A percentile compares a stretch with the other conserved stretches of the same genome.
Evolutionary conservation across 1,140 invertebrate species (phyloP).

Genomic region (Pteromalus puparum): DNA sequence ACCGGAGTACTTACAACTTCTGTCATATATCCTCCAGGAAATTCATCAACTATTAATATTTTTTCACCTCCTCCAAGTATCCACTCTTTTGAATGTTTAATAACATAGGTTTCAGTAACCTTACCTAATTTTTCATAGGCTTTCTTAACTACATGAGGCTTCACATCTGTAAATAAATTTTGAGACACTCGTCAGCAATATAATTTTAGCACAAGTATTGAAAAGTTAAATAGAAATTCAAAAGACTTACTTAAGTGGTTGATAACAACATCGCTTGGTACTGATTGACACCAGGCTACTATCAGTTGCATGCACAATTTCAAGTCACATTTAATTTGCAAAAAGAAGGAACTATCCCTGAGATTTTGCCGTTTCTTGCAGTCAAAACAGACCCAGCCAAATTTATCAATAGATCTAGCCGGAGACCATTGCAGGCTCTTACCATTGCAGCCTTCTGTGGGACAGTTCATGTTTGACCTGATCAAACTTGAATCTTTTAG

Average conservation of each 20-base stretch:
- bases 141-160: constrained; percentile 71
- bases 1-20: constrained; percentile 62
- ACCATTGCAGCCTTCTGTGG: constrained; percentile 66
- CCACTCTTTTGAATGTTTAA: constrained; percentile 71
- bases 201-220: background rate
- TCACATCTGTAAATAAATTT: constrained; percentile 68
- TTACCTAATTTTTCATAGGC: constrained; percentile 71
- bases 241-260: constrained; percentile 63
- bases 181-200: background rate
- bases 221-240: background rate
- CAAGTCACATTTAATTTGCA: constrained; percentile 73
- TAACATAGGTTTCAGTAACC: constrained; percentile 70
- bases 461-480: constrained; percentile 65
- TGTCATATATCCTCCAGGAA: constrained; percentile 73
- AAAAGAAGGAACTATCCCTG: constrained; percentile 73
- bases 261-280: constrained; percentile 66
- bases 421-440: constrained; percentile 70
- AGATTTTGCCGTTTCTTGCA: constrained; percentile 72
- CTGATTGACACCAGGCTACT: constrained; percentile 74
- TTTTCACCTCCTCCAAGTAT: constrained; percentile 69
- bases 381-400: constrained; percentile 71
- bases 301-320: constrained; percentile 73
- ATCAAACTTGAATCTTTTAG: constrained; percentile 74
- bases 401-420: constrained; percentile 74
- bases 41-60: constrained; percentile 75